These are phyloP conservation scores for Eilema caniola DNA, from an alignment of 2,888 invertebrate species.

Conservation along the genomic window DNA sequence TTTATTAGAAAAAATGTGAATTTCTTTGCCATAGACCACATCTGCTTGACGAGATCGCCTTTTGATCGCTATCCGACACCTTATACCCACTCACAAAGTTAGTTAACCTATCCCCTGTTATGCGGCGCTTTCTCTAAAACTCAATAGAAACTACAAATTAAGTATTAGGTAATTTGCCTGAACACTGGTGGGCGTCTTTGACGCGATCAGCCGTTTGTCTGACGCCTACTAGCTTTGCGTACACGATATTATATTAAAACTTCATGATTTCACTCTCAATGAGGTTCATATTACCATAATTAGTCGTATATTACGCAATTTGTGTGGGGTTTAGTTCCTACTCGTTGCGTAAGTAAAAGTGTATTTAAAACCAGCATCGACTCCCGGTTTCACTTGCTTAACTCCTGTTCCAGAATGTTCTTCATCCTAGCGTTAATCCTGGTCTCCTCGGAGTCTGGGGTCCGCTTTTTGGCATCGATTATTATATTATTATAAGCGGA, in stretches of 20 bases:
- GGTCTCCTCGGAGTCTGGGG: too few species aligned
- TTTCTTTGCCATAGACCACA: too few species aligned
- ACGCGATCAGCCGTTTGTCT: neutral
- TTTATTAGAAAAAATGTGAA: too few species aligned
- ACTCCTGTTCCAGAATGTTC: too few species aligned
- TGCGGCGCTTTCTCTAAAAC: neutral
- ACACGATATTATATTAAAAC: constrained; percentile 2
- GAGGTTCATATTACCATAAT: constrained; percentile 45
- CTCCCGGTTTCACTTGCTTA: too few species aligned
- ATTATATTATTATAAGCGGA: too few species aligned
- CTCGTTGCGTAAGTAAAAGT: constrained; percentile 42
- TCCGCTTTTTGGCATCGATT: too few species aligned
- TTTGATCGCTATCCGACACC: too few species aligned
- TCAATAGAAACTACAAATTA: neutral
- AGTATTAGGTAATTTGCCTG: neutral
- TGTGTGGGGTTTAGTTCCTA: constrained; percentile 41
- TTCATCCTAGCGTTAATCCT: too few species aligned
- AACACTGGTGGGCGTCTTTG: neutral
- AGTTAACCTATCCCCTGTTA: too few species aligned
- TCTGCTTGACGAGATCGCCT: too few species aligned
- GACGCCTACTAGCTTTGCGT: neutral
- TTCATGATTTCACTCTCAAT: constrained; percentile 52
- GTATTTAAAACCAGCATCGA: constrained; percentile 15
- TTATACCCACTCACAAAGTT: too few species aligned
- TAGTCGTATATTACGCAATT: constrained; percentile 14